Evolutionary conservation across 2,888 invertebrate genomes (phyloP).

Genomic region (Chamaedrilus cognettii): DNA sequence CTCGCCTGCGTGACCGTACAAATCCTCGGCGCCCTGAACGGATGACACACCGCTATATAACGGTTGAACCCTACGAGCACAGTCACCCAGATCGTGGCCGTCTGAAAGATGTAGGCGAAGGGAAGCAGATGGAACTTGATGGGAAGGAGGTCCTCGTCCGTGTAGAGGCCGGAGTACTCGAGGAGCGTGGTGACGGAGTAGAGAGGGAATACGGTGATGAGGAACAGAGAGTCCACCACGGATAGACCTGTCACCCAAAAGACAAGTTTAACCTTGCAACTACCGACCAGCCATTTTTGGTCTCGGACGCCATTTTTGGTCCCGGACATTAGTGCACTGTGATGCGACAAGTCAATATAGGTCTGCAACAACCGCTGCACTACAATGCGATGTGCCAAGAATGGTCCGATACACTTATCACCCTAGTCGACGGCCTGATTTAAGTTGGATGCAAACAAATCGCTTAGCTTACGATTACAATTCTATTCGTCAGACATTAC

Average conservation of each 20-base stretch:
- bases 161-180: background rate
- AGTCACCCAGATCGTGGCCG: constrained; percentile 38
- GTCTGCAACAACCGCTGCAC: too few relatives aligned
- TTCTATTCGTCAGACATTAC: too few relatives aligned
- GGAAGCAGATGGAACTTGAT: constrained; percentile 26
- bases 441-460: too few relatives aligned
- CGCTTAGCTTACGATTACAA: too few relatives aligned
- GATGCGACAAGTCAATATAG: too few relatives aligned
- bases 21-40: constrained; percentile 34
- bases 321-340: too few relatives aligned
- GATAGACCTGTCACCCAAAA: constrained; percentile 20
- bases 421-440: too few relatives aligned
- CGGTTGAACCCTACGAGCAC: constrained; percentile 37
- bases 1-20: constrained; percentile 37
- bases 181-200: constrained; percentile 31
- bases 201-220: constrained; percentile 32
- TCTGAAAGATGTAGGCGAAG: constrained; percentile 29
- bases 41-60: constrained; percentile 37
- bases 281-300: too few relatives aligned
- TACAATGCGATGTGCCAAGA: too few relatives aligned
- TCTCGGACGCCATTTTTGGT: too few relatives aligned
- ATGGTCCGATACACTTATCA: too few relatives aligned
- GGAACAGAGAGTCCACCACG: constrained; percentile 33
- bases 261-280: too few relatives aligned
- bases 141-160: background rate